Evolutionary conservation across 2,888 invertebrate species (phyloP), one percentile per base, ranked within the genome.

Genomic region (Acrobeloides nanus): DNA sequence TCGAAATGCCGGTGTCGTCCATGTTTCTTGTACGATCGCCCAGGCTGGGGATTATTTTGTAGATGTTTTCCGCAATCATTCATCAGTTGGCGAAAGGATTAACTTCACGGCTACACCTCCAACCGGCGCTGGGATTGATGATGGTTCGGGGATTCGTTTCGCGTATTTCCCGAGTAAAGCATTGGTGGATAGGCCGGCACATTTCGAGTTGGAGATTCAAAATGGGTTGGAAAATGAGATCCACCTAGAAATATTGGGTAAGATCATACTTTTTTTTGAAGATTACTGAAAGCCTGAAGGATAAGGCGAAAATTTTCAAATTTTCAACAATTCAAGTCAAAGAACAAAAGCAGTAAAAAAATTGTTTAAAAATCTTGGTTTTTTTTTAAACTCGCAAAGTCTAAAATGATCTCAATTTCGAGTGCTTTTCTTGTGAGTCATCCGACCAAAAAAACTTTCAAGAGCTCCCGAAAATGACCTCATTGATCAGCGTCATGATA

Each of bases 211-310:
- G 29, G 56, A 57, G 18, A 37, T 55, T 10, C 38, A 41, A 1
- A 12, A 10, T 6, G 52, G 64, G 4, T 46, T 63, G n/a, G 64
- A 62, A 31, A 46, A 51, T 7, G 50, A 61, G 34, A 50, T 66
- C 18, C 53, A 54, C 24, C 53, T 66, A 4, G 57, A 59, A 21
- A 54, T 65, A 8, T 55, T 59, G 39, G 58, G 58, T 58, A 38
- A 23, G 33, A n/a, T 2, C 24, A 35, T 24, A 15, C 18, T 8
- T 26, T 50, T 44, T n/a, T n/a, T 34, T 34, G 8, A 8, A 34
- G 38, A 39, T 1, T 3, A 15, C 27, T 40, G 26, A n/a, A 1
- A 34, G 12, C 12, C 12, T 29, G 29, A 29, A 39, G 15, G 31
- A 39, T 24, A 17, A 26, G 23, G 25, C 10, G 41, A 23, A 21